Conservation (phyloP, 2,797 vertebrate genomes). For the Crocidura indochinensis region DNA sequence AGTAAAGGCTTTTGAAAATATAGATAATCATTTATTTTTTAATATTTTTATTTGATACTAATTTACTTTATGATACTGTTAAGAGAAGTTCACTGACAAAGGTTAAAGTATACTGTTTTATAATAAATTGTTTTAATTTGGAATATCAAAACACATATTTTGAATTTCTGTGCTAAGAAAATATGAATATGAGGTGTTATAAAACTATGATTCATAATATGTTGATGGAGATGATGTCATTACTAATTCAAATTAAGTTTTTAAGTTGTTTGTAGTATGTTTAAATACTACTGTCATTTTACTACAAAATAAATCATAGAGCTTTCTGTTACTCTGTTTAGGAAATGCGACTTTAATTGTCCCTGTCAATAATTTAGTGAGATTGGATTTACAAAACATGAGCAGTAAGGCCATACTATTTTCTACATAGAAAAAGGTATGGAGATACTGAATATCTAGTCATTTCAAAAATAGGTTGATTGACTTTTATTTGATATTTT, state of each 20-base stretch:
- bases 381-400: not conserved
- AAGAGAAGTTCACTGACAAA: conserved; percentile 45
- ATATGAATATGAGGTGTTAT: conserved; percentile 56
- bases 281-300: too few species aligned
- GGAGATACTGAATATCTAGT: too few species aligned
- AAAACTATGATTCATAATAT: not conserved
- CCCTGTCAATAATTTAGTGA: not conserved
- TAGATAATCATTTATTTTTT: conserved; percentile 19
- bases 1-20: conserved; percentile 24
- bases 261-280: too few species aligned
- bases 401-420: not conserved
- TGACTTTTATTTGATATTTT: too few species aligned
- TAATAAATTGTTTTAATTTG: conserved; percentile 40
- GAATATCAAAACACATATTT: conserved; percentile 35
- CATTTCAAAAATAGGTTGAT: too few species aligned
- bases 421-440: not conserved
- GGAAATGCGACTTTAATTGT: not conserved
- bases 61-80: conserved; percentile 57
- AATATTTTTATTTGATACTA: conserved; percentile 36
- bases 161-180: conserved; percentile 57
- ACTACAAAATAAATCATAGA: too few species aligned
- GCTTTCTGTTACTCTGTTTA: not conserved
- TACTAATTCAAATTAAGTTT: conserved; percentile 25
- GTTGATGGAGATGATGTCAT: not conserved
- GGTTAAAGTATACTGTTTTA: conserved; percentile 26